Evolutionary conservation across 1,140 invertebrate genomes (phyloP), one percentile per base, ranked within the genome.

Genomic region (Goniozus legneri): DNA sequence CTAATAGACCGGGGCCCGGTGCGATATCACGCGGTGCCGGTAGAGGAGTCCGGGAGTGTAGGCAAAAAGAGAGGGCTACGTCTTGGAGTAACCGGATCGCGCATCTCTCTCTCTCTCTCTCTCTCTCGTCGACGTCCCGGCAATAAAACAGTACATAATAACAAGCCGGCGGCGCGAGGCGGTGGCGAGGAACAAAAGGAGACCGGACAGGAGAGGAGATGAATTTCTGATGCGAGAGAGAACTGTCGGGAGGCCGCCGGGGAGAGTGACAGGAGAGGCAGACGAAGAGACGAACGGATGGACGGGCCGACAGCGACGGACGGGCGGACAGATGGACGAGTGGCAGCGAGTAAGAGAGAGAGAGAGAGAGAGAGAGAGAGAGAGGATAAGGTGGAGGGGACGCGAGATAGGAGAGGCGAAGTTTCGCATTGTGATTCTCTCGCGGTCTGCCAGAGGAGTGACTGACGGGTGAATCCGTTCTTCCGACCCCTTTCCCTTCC

Each of bases 381-480:
- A 36, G 40, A 38, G 24, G 30, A 13, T 22, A 30, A 15, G 24
- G 24, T 27, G 56, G 56, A 52, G 41, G 57, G 59, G 41, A n/a
- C n/a, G n/a, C n/a, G 57, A 36, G 36, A 43, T 49, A 47, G 52
- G 39, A 44, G 52, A 41, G 50, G 44, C 41, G 59, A 64, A 58
- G 47, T 58, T 62, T 60, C 55, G 72, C 65, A 74, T 76, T 75
- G 71, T 74, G 67, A 73, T 71, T 72, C 69, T 71, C 69, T 65
- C 59, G 62, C 63, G 65, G 66, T 69, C 65, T 70, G 62, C 64
- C 68, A 65, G 62, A 51, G n/a, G 62, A 69, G 60, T 72, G 71
- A 73, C 65, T 75, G 71, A 73, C 72, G 63, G 69, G 50, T 74
- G 71, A 74, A 73, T 75, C 67, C 67, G 56, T 65, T 69, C 64